Conservation (phyloP, 2,888 invertebrate genomes). For the Teleiodes luculella region DNA sequence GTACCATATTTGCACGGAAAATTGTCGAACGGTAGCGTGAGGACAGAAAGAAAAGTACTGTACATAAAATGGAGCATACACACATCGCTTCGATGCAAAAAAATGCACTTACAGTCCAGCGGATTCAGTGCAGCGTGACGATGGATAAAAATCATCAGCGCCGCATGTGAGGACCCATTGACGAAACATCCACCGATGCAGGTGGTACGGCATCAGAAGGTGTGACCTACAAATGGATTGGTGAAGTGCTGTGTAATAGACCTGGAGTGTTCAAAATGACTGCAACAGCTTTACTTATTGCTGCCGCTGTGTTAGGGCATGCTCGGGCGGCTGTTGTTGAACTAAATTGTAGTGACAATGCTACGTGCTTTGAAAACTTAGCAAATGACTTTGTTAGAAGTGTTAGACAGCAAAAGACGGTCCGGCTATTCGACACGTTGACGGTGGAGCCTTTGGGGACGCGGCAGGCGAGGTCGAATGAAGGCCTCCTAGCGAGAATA, state of each 20-base stretch:
- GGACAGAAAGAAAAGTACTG: conserved; percentile 57
- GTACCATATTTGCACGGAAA: conserved; percentile 39
- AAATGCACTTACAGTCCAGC: conserved; percentile 50
- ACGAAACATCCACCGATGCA: conserved; percentile 60
- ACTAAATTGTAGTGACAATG: conserved; percentile 79
- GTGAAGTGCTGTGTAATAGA: conserved; percentile 42
- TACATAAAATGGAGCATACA: conserved; percentile 41
- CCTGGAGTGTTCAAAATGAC: conserved; percentile 61
- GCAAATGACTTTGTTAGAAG: conserved; percentile 71
- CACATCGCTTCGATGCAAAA: conserved; percentile 46
- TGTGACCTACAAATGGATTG: conserved; percentile 75
- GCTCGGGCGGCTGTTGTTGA: conserved; percentile 53
- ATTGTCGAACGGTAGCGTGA: conserved; percentile 40
- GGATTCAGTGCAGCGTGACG: conserved; percentile 65
- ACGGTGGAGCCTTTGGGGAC: conserved; percentile 74
- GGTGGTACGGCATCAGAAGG: conserved; percentile 50
- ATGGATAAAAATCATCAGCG: conserved; percentile 71
- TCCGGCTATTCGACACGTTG: conserved; percentile 74
- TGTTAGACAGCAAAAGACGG: conserved; percentile 71
- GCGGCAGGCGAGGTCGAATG: conserved; percentile 57
- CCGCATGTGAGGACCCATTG: conserved; percentile 61
- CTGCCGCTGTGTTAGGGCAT: conserved; percentile 53
- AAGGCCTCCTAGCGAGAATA: conserved; percentile 59
- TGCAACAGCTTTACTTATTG: conserved; percentile 55
- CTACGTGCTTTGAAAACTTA: conserved; percentile 77